Evolutionary conservation across 1,140 invertebrate genomes (phyloP), one percentile per base, ranked within the genome.

Genomic region (Phenacoccus solenopsis): DNA sequence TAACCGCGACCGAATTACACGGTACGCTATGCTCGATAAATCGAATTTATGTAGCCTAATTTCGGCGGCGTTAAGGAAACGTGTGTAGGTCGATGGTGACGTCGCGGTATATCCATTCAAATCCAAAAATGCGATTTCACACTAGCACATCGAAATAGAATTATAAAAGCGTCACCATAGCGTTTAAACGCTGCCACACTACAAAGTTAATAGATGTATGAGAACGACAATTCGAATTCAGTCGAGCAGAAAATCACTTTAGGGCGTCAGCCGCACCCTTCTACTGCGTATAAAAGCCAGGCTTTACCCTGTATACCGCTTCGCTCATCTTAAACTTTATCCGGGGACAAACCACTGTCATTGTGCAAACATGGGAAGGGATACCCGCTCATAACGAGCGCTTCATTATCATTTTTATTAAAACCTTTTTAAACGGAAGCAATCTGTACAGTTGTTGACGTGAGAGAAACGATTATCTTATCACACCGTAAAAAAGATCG

Each of bases 361-460:
- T 64, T 25, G 22, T 25, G 59, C 59, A 27, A 64, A 64, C 59
- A 27, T 27, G 59, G 21, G 59, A 64, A 64, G 59, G 59, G 59
- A 27, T 22, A 64, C 59, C 25, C 59, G 21, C 25, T 64, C 59
- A 64, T 64, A 64, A 64, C 59, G 25, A 64, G 59, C 59, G 59
- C 59, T 64, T 64, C 59, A 64, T 64, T 64, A 64, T 64, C 59
- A 64, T 64, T 64, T 64, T 64, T 64, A 64, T 64, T 64, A 64
- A 64, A 64, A 64, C 59, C 59, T 64, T 64, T 64, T 64, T 64
- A 64, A 64, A 64, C 59, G 25, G 59, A 64, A 64, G 59, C 59
- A 64, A 64, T 64, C 59, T 64, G 59, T 64, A 64, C 59, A 64
- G 25, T 64, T 27, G 59, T 64, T 64, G 59, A 27, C 59, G 25